Evolutionary conservation across 1,140 invertebrate genomes (phyloP).

Genomic region (Thereuonema tuberculata): DNA sequence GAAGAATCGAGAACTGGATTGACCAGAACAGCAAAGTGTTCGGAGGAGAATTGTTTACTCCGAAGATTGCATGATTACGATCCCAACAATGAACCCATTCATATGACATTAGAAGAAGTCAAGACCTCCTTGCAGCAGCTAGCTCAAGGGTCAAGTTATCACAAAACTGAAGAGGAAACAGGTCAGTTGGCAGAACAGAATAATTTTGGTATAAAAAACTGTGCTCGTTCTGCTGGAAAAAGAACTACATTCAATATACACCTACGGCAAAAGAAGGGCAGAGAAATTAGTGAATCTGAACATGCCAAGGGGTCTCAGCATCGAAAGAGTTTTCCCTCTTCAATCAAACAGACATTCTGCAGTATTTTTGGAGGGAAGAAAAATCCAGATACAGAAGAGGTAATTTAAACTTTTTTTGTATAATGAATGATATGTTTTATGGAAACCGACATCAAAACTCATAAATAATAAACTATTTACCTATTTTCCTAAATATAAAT

Average conservation of each 20-base stretch:
- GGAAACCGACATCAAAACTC: too few species aligned
- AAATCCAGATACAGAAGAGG: not conserved
- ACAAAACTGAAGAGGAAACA: slow-evolving; percentile 15
- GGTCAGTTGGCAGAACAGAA: not conserved
- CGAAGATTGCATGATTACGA: slow-evolving; percentile 9
- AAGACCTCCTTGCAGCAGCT: slow-evolving; percentile 49
- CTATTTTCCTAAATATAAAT: too few species aligned
- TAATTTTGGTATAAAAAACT: too few species aligned
- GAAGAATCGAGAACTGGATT: too few species aligned
- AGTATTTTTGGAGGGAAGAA: slow-evolving; percentile 17
- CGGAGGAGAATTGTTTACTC: too few species aligned
- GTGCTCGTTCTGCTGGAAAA: not conserved
- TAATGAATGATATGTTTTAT: too few species aligned
- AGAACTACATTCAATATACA: not conserved
- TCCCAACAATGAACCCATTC: slow-evolving; percentile 47
- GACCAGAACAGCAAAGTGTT: too few species aligned
- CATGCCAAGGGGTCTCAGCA: slow-evolving; percentile 9
- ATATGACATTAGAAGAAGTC: slow-evolving; percentile 73
- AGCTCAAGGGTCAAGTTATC: slow-evolving; percentile 42
- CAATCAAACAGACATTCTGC: slow-evolving; percentile 18
- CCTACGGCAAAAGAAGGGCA: not conserved
- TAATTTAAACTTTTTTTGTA: not conserved
- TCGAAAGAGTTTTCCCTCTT: slow-evolving; percentile 18
- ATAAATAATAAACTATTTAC: too few species aligned
- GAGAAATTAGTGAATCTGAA: not conserved